Conservation (phyloP, 2,797 vertebrate genomes). For the Enteromius thamalakanensis region DNA sequence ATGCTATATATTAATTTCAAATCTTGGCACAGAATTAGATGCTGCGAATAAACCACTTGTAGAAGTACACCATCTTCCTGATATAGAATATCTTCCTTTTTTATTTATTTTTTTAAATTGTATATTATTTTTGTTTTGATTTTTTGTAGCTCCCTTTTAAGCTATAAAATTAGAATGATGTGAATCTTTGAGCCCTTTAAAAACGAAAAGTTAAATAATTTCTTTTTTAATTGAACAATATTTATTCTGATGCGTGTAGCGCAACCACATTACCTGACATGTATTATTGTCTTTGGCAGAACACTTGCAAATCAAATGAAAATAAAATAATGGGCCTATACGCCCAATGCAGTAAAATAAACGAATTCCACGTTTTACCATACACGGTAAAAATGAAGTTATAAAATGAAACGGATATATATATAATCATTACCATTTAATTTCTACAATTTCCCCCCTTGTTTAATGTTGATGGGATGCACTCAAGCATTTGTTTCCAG, state of each 20-base stretch:
- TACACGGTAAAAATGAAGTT: neutral
- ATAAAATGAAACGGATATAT: neutral
- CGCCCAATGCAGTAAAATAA: neutral
- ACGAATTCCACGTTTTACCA: too few relatives aligned
- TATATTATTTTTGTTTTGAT: neutral
- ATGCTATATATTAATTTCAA: neutral
- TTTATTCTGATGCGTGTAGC: neutral
- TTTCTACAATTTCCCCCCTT: neutral
- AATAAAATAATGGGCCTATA: neutral
- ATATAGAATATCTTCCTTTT: neutral
- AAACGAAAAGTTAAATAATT: neutral
- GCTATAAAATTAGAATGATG: neutral
- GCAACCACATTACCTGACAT: neutral
- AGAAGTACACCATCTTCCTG: neutral
- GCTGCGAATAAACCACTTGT: conserved; percentile 2
- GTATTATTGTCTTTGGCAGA: conserved; percentile 26
- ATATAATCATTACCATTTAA: neutral
- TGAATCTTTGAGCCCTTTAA: neutral
- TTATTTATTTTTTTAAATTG: neutral
- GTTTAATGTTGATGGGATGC: neutral
- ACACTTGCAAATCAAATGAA: neutral
- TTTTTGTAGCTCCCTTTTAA: neutral
- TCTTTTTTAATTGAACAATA: neutral
- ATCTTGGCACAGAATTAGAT: neutral
- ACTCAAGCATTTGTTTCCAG: conserved; percentile 20